Conservation (phyloP, 2,888 invertebrate genomes). For the Mythimna loreyi region DNA sequence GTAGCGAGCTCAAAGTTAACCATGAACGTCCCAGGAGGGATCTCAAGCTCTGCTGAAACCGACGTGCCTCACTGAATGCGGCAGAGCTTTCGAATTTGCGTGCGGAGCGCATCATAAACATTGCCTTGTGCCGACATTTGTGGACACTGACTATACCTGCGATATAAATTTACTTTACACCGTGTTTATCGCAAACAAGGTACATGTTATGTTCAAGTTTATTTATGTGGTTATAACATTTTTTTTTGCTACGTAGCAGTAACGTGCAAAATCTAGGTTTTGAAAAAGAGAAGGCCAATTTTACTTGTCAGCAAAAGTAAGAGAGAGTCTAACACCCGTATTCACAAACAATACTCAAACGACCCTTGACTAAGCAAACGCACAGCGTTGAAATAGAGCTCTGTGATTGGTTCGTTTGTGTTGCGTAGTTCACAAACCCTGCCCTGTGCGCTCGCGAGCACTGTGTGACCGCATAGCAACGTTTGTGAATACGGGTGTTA, state of each 20-base stretch:
- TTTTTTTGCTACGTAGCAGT: constrained; percentile 3
- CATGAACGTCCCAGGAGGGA: constrained; percentile 41
- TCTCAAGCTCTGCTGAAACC: constrained; percentile 32
- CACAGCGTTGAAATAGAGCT: no score
- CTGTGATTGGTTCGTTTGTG: no score
- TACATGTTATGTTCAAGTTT: constrained; percentile 12
- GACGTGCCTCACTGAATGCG: constrained; percentile 48
- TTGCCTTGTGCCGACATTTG: constrained; percentile 38
- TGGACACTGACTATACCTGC: constrained; percentile 32
- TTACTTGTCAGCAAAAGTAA: no score
- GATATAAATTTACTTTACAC: constrained; percentile 27
- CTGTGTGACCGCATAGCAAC: no score
- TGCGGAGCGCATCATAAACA: constrained; percentile 54
- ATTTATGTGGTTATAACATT: constrained; percentile 10
- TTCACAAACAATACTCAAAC: no score
- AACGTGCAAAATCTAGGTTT: neutral
- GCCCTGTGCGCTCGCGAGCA: no score
- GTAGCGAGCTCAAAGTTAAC: constrained; percentile 27
- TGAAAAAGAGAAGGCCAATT: no score
- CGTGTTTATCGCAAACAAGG: constrained; percentile 35
- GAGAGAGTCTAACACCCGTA: no score
- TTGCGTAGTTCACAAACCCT: no score
- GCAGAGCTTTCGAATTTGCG: constrained; percentile 56
- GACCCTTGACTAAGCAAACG: no score
- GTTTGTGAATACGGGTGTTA: no score